phyloP scores from a whole-genome alignment of 2,113 vertebrate genomes.

The Seriola quinqueradiata region DNA sequence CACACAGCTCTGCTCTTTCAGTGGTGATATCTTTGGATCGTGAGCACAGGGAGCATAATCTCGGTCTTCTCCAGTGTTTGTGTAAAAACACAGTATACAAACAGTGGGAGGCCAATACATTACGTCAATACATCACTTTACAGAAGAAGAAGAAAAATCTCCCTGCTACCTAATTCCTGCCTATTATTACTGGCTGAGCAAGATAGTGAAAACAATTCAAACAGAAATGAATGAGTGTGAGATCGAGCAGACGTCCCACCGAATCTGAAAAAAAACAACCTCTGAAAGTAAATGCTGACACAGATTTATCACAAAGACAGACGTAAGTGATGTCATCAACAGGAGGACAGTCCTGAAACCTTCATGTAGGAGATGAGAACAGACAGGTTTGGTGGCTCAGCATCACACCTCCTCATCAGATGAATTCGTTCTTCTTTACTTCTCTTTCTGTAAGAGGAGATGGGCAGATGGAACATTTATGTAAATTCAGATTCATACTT shows the following conservation, averaged over 20 bases:
- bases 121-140: too few relatives aligned
- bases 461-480: not conserved
- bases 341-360: not conserved
- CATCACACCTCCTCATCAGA: not conserved
- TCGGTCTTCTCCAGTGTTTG: too few relatives aligned
- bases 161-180: not conserved
- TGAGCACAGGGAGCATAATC: too few relatives aligned
- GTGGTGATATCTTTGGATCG: too few relatives aligned
- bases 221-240: not conserved
- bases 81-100: too few relatives aligned
- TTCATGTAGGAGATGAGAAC: not conserved
- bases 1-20: too few relatives aligned
- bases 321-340: not conserved
- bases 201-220: not conserved
- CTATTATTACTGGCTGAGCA: not conserved
- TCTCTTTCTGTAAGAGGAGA: slow-evolving; percentile 71
- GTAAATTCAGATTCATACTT: not conserved
- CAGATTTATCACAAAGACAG: not conserved
- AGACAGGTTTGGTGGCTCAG: not conserved
- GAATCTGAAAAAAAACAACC: not conserved
- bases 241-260: not conserved
- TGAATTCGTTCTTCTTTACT: slow-evolving; percentile 61
- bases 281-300: too few relatives aligned
- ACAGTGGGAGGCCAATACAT: too few relatives aligned
- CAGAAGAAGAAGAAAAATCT: not conserved